phyloP scores from a whole-genome alignment of 2,797 vertebrate genomes.

The Manis pentadactyla region DNA sequence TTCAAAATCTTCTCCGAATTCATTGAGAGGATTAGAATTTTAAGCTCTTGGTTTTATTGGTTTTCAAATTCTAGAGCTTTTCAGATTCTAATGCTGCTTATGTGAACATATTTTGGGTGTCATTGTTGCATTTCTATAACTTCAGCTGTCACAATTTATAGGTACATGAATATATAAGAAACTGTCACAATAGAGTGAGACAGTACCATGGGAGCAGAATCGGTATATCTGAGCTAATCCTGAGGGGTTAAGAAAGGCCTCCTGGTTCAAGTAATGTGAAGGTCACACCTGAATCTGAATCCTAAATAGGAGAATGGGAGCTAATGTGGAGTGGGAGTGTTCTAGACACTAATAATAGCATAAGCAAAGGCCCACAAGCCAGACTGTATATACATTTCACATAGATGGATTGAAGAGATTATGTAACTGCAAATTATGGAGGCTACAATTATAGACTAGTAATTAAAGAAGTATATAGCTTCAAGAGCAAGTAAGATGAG shows the following conservation, averaged over 20 bases:
- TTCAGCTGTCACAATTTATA: no score
- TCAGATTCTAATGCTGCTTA: no score
- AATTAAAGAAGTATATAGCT: not conserved
- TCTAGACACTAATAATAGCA: not conserved
- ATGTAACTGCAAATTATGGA: not conserved
- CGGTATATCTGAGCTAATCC: not conserved
- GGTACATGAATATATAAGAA: no score
- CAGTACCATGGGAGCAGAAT: not conserved
- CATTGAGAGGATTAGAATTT: no score
- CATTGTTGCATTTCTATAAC: no score
- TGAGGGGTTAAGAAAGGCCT: not conserved
- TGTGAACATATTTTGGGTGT: no score
- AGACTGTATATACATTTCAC: not conserved
- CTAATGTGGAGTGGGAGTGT: not conserved
- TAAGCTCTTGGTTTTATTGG: no score
- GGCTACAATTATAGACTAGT: not conserved
- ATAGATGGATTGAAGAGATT: not conserved
- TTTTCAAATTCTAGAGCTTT: no score
- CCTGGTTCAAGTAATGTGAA: not conserved
- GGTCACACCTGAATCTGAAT: not conserved
- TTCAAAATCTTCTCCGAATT: no score
- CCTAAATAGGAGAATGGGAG: not conserved
- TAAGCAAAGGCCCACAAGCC: not conserved
- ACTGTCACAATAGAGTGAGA: not conserved
- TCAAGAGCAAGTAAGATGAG: not conserved